phyloP scores from a whole-genome alignment of 2,888 invertebrate genomes.

The Coremacera marginata region DNA sequence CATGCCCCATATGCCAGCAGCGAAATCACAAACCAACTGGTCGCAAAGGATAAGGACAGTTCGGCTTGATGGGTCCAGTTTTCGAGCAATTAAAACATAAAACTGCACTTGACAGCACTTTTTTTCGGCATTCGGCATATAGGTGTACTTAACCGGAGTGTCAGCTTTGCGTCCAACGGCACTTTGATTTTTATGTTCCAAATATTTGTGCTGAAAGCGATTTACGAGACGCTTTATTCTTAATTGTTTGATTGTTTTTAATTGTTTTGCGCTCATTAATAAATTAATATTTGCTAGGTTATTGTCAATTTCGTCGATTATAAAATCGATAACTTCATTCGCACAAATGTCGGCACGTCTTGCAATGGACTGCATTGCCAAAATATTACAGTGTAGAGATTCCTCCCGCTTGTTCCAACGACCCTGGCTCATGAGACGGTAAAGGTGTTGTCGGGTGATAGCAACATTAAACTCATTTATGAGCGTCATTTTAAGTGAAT shows the following conservation, averaged over 20 bases:
- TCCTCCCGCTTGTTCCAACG: too few relatives aligned
- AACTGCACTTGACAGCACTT: neutral
- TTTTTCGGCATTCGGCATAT: neutral
- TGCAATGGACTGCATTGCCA: too few relatives aligned
- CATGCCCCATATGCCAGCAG: conserved; percentile 20
- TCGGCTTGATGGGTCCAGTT: neutral
- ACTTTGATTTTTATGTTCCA: neutral
- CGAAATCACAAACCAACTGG: neutral
- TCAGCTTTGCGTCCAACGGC: too few relatives aligned
- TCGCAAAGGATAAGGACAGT: neutral
- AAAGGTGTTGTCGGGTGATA: too few relatives aligned
- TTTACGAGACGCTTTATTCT: neutral
- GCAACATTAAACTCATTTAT: too few relatives aligned
- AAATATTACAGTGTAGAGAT: too few relatives aligned
- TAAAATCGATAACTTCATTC: too few relatives aligned
- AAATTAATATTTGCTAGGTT: neutral
- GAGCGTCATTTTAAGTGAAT: too few relatives aligned
- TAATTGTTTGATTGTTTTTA: neutral
- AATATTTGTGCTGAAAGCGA: conserved; percentile 16
- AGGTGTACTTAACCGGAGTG: too few relatives aligned
- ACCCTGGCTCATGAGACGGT: too few relatives aligned
- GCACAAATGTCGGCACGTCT: too few relatives aligned
- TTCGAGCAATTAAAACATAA: conserved; percentile 30
- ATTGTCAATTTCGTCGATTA: neutral
- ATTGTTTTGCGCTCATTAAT: conserved; percentile 8